phyloP scores from a whole-genome alignment of 2,797 vertebrate species.

The Hafferia zeledoni region DNA sequence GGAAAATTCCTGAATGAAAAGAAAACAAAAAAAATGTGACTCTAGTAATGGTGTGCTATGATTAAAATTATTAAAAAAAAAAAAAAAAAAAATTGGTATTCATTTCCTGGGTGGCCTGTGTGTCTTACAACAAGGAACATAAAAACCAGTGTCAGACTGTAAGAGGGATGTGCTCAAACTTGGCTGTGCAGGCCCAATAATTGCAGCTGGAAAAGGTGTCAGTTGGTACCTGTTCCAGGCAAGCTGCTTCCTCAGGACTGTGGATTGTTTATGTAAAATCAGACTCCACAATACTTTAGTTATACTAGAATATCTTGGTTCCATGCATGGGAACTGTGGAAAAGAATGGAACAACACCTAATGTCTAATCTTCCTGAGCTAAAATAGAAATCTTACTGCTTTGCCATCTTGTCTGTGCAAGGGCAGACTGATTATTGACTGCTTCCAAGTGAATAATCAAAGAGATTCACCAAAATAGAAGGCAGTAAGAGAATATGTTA shows the following conservation, averaged over 20 bases:
- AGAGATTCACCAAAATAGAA: neutral
- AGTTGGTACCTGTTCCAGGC: neutral
- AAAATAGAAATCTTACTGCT: neutral
- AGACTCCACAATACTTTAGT: rapidly evolving
- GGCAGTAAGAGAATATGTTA: neutral
- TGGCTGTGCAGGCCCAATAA: neutral
- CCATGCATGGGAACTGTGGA: neutral
- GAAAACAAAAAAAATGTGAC: neutral
- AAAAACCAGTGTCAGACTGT: neutral
- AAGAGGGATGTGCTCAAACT: neutral
- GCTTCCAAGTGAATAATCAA: neutral
- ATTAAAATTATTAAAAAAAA: neutral
- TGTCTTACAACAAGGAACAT: neutral
- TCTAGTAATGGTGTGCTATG: neutral
- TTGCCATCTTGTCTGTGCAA: neutral
- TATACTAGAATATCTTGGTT: neutral
- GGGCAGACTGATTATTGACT: neutral
- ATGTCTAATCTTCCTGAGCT: neutral
- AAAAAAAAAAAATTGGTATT: neutral
- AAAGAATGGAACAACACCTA: neutral
- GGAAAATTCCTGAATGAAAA: neutral
- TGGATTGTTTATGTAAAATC: neutral
- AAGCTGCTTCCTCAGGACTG: neutral
- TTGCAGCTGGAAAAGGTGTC: neutral
- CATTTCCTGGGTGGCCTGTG: neutral